Conservation (phyloP, 1,140 invertebrate species). For the Pogonognathellus flavescens region DNA sequence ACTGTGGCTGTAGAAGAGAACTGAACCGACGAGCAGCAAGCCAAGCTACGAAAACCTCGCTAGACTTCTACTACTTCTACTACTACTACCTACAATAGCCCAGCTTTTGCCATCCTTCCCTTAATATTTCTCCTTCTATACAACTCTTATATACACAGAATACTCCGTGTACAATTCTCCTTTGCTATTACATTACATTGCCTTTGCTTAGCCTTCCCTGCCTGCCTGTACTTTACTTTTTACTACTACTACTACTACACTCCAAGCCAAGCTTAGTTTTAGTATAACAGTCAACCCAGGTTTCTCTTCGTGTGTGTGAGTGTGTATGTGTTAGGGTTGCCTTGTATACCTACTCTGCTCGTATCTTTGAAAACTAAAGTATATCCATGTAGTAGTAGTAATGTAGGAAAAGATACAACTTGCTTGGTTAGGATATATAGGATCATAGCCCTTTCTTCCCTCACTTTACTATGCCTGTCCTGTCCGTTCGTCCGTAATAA, state of each 20-base stretch:
- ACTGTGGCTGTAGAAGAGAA: conserved; percentile 32
- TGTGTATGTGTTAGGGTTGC: neutral
- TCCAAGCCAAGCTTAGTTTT: conserved; percentile 18
- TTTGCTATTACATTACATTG: conserved; percentile 9
- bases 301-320: neutral
- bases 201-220: neutral
- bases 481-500: conserved; percentile 44
- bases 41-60: conserved; percentile 8
- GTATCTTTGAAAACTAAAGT: neutral
- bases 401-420: neutral
- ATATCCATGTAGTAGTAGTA: neutral
- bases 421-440: neutral
- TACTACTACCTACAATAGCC: too few relatives aligned
- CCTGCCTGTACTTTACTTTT: conserved; percentile 45
- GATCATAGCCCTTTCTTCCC: conserved; percentile 37
- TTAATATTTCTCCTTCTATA: neutral
- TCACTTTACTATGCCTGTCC: conserved; percentile 38
- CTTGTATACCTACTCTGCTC: neutral
- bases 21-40: conserved; percentile 11
- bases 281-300: conserved; percentile 10
- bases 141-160: too few relatives aligned
- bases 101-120: neutral
- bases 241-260: conserved; percentile 16
- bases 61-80: too few relatives aligned
- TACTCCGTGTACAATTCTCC: too few relatives aligned